Conservation (phyloP, 2,797 vertebrate species). For the Hapalemur alaotrensis region DNA sequence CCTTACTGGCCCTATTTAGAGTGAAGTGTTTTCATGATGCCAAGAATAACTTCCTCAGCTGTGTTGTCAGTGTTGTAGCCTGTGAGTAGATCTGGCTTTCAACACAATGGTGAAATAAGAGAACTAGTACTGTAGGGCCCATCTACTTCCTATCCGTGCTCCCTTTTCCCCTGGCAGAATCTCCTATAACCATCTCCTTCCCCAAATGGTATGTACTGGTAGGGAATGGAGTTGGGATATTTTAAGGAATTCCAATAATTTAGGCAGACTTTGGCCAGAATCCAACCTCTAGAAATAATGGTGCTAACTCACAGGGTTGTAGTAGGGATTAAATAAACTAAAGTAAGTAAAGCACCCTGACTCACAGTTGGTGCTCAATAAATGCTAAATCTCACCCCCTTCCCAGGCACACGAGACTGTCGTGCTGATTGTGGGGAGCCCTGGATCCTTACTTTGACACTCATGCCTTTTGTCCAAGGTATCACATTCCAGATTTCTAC, state of each 20-base stretch:
- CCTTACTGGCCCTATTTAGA: conserved; percentile 51
- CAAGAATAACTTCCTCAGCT: conserved; percentile 62
- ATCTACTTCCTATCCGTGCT: neutral
- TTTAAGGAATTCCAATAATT: conserved; percentile 42
- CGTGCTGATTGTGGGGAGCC: neutral
- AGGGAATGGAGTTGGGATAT: neutral
- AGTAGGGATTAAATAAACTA: conserved; percentile 16
- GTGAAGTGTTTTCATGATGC: conserved; percentile 64
- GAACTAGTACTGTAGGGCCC: neutral
- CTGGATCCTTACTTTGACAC: neutral
- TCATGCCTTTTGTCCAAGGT: neutral
- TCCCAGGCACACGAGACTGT: neutral
- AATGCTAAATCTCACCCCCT: neutral
- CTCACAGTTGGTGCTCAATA: neutral
- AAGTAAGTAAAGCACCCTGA: neutral
- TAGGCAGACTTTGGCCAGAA: conserved; percentile 4
- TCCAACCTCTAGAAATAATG: neutral
- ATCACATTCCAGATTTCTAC: conserved; percentile 1
- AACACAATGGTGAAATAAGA: conserved; percentile 33
- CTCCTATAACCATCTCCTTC: neutral
- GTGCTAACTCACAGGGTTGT: neutral
- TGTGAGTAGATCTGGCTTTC: conserved; percentile 31
- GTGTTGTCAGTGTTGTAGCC: conserved; percentile 24
- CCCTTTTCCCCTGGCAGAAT: neutral
- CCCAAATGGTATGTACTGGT: neutral